Evolutionary conservation across 2,888 invertebrate genomes (phyloP).

Genomic region (Glyphotaelius pellucidus): DNA sequence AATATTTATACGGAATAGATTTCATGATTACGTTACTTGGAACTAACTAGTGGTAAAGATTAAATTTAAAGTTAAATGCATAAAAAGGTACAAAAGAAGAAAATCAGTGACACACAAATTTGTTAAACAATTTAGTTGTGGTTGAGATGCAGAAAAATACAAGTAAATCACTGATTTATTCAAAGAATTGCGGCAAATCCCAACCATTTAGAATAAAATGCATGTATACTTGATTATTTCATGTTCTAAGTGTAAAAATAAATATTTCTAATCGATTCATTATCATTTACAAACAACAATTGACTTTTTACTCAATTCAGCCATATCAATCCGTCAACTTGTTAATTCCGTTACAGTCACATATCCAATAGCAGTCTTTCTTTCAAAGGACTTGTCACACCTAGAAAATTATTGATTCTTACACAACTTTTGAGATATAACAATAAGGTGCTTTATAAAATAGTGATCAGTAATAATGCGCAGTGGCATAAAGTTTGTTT

Average conservation of each 20-base stretch:
- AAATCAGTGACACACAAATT: neutral
- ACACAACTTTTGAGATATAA: neutral
- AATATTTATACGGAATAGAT: neutral
- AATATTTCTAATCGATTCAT: neutral
- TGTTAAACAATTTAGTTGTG: neutral
- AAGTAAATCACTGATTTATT: neutral
- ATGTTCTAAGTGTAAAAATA: slow-evolving; percentile 17
- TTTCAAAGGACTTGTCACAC: slow-evolving; percentile 17
- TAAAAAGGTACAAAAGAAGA: neutral
- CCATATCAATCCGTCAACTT: neutral
- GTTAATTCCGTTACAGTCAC: neutral
- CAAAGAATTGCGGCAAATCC: neutral
- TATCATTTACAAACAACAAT: neutral
- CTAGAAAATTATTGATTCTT: neutral
- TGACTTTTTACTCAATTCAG: neutral
- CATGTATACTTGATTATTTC: neutral
- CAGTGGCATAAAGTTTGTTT: no score
- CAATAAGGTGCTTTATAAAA: neutral
- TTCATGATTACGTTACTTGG: neutral
- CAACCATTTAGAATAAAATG: neutral
- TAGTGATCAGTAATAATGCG: neutral
- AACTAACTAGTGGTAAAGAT: neutral
- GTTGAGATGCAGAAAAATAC: neutral
- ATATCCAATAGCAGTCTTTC: slow-evolving; percentile 8
- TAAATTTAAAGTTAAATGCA: slow-evolving; percentile 3